These are phyloP conservation scores for Asobara japonica DNA, from an alignment of 1,140 invertebrate genomes.

Conservation along the genomic window DNA sequence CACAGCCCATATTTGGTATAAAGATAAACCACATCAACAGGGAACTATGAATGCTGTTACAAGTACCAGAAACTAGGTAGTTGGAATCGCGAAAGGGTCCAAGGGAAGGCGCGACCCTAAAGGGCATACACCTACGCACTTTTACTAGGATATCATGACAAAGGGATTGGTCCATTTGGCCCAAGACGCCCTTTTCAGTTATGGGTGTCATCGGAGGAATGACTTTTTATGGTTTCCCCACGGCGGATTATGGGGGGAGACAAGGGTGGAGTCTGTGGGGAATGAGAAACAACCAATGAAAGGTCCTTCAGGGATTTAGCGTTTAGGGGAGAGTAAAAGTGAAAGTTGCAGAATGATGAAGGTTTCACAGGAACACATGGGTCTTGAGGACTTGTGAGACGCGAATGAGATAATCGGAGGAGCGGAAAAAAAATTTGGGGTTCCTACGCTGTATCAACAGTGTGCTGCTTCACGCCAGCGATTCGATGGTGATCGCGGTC, in stretches of 20 bases:
- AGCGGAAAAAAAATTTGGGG: too few relatives aligned
- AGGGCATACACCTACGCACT: conserved; percentile 67
- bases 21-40: conserved; percentile 58
- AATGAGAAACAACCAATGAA: conserved; percentile 40
- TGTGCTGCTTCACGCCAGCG: too few relatives aligned
- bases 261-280: conserved; percentile 24
- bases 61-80: neutral
- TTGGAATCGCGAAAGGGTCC: conserved; percentile 20
- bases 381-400: too few relatives aligned
- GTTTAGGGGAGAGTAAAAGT: conserved; percentile 38
- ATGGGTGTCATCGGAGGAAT: neutral
- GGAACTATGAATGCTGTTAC: conserved; percentile 46
- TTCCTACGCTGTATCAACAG: too few relatives aligned
- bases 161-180: conserved; percentile 47
- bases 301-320: neutral
- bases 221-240: too few relatives aligned
- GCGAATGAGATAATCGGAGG: too few relatives aligned
- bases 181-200: conserved; percentile 49
- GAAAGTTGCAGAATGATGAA: conserved; percentile 50
- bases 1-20: conserved; percentile 45
- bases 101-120: conserved; percentile 51
- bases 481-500: too few relatives aligned
- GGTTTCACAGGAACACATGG: conserved; percentile 48
- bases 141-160: conserved; percentile 64
- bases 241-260: neutral